Conservation (phyloP, 2,888 invertebrate genomes). For the Parasteatoda lunata region DNA sequence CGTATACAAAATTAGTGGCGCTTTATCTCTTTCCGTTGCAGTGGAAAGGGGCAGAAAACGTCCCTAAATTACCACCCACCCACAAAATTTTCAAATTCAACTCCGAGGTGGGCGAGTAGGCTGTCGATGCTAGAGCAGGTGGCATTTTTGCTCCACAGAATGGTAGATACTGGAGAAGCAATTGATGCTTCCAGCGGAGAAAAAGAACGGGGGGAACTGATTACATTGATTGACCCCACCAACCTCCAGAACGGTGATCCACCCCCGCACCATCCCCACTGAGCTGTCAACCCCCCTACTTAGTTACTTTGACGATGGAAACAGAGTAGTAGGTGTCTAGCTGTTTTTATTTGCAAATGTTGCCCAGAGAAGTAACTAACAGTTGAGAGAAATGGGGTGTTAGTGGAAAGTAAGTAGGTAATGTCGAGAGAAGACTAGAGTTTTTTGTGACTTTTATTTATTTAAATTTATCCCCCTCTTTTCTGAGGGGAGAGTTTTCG, state of each 20-base stretch:
- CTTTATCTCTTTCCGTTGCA: constrained; percentile 31
- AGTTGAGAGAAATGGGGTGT: constrained; percentile 37
- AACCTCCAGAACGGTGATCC: constrained; percentile 29
- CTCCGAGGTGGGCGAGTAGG: constrained; percentile 7
- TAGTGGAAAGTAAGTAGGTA: constrained; percentile 28
- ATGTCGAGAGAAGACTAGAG: constrained; percentile 7
- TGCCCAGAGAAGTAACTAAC: constrained; percentile 43
- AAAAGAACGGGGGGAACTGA: constrained; percentile 40
- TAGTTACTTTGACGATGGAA: background rate
- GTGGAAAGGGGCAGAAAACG: constrained; percentile 15
- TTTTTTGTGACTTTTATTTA: constrained; percentile 36
- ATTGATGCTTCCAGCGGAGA: constrained; percentile 34
- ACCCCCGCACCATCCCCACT: constrained; percentile 6
- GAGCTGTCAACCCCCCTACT: constrained; percentile 21
- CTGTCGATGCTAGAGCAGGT: constrained; percentile 42
- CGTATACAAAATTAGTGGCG: constrained; percentile 59
- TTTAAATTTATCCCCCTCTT: constrained; percentile 10
- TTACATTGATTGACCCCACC: constrained; percentile 61
- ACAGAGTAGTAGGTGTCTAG: constrained; percentile 21
- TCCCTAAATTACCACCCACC: constrained; percentile 3
- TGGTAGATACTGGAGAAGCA: constrained; percentile 27
- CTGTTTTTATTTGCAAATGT: constrained; percentile 66
- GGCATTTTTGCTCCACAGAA: constrained; percentile 31
- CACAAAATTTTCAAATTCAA: constrained; percentile 15
- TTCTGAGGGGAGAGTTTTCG: background rate